Base-by-base conservation (phyloP, 2,888 invertebrate genomes). In the Apamea epomidion region DNA sequence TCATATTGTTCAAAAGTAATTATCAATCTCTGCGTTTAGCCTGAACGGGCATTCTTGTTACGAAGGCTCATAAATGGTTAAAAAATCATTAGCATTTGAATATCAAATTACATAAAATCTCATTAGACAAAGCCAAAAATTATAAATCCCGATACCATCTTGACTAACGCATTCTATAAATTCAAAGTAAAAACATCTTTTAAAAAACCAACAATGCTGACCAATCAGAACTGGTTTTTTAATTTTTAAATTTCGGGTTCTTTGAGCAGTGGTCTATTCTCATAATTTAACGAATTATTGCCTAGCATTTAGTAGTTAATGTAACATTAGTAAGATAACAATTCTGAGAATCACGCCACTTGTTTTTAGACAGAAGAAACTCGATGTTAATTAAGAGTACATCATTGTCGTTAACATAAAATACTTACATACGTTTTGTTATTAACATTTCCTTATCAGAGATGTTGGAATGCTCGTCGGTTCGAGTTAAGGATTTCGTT, bases 321-420 rank as follows among this genome's bases (percentile, higher is more conserved):
- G 91, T 91, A 91, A 93, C 94, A 93, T 94, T 95, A 95, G 94
- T 93, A 88, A 95, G 95, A 94, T 94, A 94, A 94, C 82, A 93
- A 93, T 95, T 95, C 95, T 88, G 89, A 92, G 96, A 96, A 96
- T 94, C 93, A 93, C 91, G 92, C 94, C 94, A 94, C 94, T 91
- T 78, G 77, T 78, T 87, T 73, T 82, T 80, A 67, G 90, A 91
- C 92, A 91, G 92, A 93, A 89, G 92, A 92, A 93, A 93, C 92
- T 90, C 87, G 91, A 92, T 93, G 74, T 84, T 84, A 83, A 83
- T 83, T 84, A 83, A 64, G 83, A 72, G 79, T 82, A 80, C 82
- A 80, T 84, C 60, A 84, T 80, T 84, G 93, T 93, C 94, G 92
- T 94, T 95, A 95, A 95, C 95, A 76, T 81, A 78, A 81, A 70